Evolutionary conservation across 2,797 vertebrate genomes (phyloP), one percentile per base, ranked within the genome.

Genomic region (Brachymystax lenok): DNA sequence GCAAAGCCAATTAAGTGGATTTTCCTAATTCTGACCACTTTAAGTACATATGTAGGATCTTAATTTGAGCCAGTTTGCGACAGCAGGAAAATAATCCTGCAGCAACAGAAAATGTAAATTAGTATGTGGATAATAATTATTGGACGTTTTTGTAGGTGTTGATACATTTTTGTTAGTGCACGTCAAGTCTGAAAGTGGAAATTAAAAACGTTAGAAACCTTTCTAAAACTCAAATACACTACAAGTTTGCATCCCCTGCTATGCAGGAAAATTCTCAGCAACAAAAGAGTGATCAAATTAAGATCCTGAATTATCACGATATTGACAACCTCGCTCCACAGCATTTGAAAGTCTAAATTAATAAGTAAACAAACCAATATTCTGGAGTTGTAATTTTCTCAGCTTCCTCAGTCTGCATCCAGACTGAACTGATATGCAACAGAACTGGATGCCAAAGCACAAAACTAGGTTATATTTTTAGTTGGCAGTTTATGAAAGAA

Each of bases 401-500:
- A 19, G 24, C 69, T 8, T 27, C 4, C 40, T 71, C 21, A 12
- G 19, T 71, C 66, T 68, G 21, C 66, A 33, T 30, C 14, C 64
- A 24, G 19, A 76, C 76, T 13, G 4, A 24, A 59, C 59, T 28
- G 13, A 52, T 68, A 73, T 64, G 70, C 6, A 1, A 33, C 28
- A 30, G 16, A 64, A 14, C 10, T 27, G 13, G 59, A 46, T 74
- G 56, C 33, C 72, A 40, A 63, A 8, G 33, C 33, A 63, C 19
- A 33, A 51, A 84, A 87, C 81, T 54, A 73, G 51, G 69, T 61
- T 51, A 16, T 76, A 67, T 50, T 77, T 79, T 71, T 79, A 27
- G 69, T 76, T 83, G 56, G 35, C 75, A 33, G 75, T 30, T 17
- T 56, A 71, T 83, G 69, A 77, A 77, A 84, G 86, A 74, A 56